A percentile compares a stretch with the other conserved stretches of the same genome.
These are phyloP conservation scores for Napeogenes inachia DNA, from an alignment of 2,888 invertebrate species.

Conservation along the genomic window DNA sequence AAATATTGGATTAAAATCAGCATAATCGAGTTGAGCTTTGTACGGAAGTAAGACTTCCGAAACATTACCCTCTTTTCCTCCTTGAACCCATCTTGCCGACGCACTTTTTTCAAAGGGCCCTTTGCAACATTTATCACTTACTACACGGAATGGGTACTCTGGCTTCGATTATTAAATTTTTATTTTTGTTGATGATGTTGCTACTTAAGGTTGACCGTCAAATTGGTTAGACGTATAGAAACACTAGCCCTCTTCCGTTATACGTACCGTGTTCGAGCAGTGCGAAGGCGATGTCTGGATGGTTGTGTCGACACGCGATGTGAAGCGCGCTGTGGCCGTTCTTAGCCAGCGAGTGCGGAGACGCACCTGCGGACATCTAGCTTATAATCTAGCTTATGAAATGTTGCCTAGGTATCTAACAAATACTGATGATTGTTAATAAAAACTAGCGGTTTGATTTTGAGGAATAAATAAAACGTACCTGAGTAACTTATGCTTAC, in stretches of 20 bases:
- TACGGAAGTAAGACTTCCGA: too few relatives aligned
- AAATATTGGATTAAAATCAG: not conserved
- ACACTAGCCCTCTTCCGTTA: not conserved
- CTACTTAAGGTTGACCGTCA: too few relatives aligned
- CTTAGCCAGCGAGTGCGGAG: constrained; percentile 95
- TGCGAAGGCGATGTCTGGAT: constrained; percentile 96
- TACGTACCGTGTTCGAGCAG: constrained; percentile 89
- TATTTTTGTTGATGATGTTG: too few relatives aligned
- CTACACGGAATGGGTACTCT: too few relatives aligned
- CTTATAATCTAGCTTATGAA: constrained; percentile 19
- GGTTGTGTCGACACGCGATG: constrained; percentile 98
- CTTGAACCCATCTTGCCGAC: too few relatives aligned
- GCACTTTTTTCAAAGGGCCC: too few relatives aligned
- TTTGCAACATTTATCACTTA: too few relatives aligned
- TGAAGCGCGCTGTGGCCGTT: constrained; percentile 99
- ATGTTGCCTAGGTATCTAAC: not conserved
- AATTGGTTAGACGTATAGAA: too few relatives aligned
- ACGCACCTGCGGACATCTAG: constrained; percentile 77
- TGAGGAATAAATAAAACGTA: not conserved
- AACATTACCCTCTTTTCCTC: too few relatives aligned
- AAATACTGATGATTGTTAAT: not conserved
- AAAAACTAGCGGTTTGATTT: not conserved
- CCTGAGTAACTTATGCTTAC: constrained; percentile 47
- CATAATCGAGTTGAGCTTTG: too few relatives aligned
- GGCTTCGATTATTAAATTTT: too few relatives aligned